Conservation (phyloP, 2,113 vertebrate genomes). For the Galbula dea region DNA sequence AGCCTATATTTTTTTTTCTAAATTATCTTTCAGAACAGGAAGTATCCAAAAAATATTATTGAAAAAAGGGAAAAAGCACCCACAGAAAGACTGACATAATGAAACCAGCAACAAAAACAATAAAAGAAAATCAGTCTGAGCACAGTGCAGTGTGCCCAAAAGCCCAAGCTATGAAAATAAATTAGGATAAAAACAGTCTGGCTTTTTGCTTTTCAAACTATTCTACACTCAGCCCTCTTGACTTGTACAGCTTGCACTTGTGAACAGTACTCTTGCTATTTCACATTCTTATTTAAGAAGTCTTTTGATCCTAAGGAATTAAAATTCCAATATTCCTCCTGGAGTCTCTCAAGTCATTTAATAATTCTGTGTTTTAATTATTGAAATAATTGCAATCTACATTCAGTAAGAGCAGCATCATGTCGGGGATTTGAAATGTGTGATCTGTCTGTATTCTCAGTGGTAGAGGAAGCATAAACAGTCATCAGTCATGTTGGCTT, state of each 20-base stretch:
- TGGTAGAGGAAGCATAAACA: background rate
- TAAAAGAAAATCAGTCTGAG: background rate
- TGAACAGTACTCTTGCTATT: background rate
- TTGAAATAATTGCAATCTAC: background rate
- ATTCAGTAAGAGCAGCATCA: background rate
- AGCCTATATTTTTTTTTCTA: background rate
- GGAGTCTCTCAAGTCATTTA: background rate
- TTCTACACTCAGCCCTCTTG: background rate
- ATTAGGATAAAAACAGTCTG: background rate
- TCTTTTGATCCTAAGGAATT: background rate
- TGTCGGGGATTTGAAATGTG: background rate
- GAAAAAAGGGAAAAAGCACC: background rate
- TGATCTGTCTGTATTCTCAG: background rate
- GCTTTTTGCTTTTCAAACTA: background rate
- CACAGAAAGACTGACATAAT: background rate
- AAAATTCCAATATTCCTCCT: background rate
- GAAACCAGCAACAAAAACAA: background rate
- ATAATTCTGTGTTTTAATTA: constrained; percentile 31
- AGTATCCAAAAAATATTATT: background rate
- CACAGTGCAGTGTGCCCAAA: background rate
- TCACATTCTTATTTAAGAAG: background rate
- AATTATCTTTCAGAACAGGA: background rate
- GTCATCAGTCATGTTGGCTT: background rate
- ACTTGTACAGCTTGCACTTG: background rate
- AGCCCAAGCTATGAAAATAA: background rate